A percentile compares a stretch with the other conserved stretches of the same genome.
These are phyloP conservation scores for Apotomis turbidana DNA, from an alignment of 2,888 invertebrate species.

Conservation along the genomic window DNA sequence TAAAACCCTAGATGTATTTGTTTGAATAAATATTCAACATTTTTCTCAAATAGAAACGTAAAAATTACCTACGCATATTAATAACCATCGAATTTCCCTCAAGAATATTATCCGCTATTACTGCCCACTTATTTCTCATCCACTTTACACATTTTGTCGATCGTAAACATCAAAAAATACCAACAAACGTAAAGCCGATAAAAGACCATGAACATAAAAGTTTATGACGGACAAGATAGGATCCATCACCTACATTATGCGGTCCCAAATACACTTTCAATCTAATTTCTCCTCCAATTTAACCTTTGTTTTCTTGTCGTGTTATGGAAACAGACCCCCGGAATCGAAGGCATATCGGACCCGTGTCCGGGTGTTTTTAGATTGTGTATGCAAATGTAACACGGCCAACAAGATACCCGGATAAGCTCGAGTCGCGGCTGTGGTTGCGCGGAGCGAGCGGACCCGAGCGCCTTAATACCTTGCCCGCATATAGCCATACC, in stretches of 20 bases:
- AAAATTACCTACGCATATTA: too few species aligned
- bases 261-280: conserved; percentile 20
- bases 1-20: too few species aligned
- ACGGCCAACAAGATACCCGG: conserved; percentile 7
- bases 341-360: conserved; percentile 5
- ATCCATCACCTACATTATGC: conserved; percentile 23
- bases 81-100: background rate
- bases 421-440: conserved; percentile 2
- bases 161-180: conserved; percentile 8
- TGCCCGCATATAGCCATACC: too few species aligned
- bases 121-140: background rate
- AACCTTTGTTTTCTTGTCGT: conserved; percentile 21
- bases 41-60: too few species aligned
- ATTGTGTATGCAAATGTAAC: conserved; percentile 34
- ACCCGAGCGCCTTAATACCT: too few species aligned
- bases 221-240: conserved; percentile 20
- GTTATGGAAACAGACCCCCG: conserved; percentile 11
- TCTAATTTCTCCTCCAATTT: conserved; percentile 26
- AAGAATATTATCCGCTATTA: background rate
- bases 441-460: conserved; percentile 8
- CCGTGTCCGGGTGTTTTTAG: conserved; percentile 22
- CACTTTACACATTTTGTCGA: conserved; percentile 6
- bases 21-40: too few species aligned
- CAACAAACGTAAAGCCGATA: conserved; percentile 21
- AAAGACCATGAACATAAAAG: conserved; percentile 16